phyloP scores from a whole-genome alignment of 2,888 invertebrate species.

The Clitarchus hookeri region DNA sequence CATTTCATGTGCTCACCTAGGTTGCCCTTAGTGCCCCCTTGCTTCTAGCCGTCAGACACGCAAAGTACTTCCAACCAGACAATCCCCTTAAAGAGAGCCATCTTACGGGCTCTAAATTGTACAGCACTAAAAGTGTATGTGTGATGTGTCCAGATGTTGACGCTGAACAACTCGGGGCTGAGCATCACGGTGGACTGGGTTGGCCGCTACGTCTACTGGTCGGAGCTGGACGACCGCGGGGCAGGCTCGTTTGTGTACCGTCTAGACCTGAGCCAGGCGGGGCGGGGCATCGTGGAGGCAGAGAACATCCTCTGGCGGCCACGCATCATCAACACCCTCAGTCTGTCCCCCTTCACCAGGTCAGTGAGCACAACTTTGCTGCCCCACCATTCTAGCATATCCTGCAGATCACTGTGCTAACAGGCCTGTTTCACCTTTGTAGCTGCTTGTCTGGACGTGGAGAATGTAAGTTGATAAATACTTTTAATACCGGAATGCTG shows the following conservation, averaged over 20 bases:
- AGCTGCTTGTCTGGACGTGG: conserved; percentile 18
- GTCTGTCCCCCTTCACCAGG: conserved; percentile 77
- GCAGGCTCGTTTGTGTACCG: conserved; percentile 62
- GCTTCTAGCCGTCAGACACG: too few species aligned
- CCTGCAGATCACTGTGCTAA: neutral
- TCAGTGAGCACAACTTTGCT: conserved; percentile 50
- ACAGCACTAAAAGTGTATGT: neutral
- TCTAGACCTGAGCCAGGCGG: conserved; percentile 67
- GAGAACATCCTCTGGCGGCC: conserved; percentile 54
- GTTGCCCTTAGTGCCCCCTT: too few species aligned
- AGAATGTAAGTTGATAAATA: neutral
- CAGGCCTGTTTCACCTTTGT: conserved; percentile 3
- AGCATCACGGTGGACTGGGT: conserved; percentile 88
- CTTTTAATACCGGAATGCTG: too few species aligned
- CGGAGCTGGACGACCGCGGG: conserved; percentile 63
- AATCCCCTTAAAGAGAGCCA: too few species aligned
- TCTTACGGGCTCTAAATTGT: neutral
- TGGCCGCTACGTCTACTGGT: conserved; percentile 80
- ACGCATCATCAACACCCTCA: conserved; percentile 67
- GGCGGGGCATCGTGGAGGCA: conserved; percentile 52
- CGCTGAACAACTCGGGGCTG: conserved; percentile 62
- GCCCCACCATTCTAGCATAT: neutral
- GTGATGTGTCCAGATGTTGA: conserved; percentile 54
- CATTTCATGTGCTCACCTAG: too few species aligned
- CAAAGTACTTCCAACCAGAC: too few species aligned